Evolutionary conservation across 2,113 vertebrate species (phyloP).

Genomic region (Plestiodon gilberti): DNA sequence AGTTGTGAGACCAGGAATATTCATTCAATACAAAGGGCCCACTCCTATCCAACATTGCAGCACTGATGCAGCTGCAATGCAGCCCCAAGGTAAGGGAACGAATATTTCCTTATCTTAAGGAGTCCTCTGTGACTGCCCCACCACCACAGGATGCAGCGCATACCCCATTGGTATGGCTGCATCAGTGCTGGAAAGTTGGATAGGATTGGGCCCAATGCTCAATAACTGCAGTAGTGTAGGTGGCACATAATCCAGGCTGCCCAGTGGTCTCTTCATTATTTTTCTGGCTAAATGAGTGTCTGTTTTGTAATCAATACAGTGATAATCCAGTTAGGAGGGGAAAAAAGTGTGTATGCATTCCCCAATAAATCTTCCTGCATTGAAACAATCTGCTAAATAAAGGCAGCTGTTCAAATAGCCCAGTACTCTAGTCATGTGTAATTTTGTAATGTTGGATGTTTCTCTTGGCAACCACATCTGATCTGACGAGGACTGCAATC

Average conservation of each 20-base stretch:
- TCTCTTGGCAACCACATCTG: slow-evolving; percentile 24
- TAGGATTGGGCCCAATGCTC: no score
- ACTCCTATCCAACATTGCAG: no score
- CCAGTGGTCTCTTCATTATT: background rate
- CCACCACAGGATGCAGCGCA: no score
- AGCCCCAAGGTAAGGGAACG: no score
- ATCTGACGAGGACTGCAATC: background rate
- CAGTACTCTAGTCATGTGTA: background rate
- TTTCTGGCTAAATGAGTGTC: background rate
- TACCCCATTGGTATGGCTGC: no score
- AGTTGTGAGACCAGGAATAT: background rate
- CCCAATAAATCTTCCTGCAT: background rate
- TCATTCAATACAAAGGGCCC: background rate
- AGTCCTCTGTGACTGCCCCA: no score
- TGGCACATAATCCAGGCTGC: background rate
- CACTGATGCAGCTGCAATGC: no score
- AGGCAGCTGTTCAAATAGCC: slow-evolving; percentile 37
- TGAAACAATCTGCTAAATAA: slow-evolving; percentile 4
- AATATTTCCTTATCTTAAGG: no score
- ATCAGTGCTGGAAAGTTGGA: no score
- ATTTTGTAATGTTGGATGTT: slow-evolving; percentile 16
- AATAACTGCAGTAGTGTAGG: background rate
- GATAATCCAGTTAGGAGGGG: background rate
- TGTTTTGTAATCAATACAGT: background rate
- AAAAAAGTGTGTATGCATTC: background rate